Evolutionary conservation across 2,888 invertebrate genomes (phyloP).

Genomic region (Cephus nigrinus): DNA sequence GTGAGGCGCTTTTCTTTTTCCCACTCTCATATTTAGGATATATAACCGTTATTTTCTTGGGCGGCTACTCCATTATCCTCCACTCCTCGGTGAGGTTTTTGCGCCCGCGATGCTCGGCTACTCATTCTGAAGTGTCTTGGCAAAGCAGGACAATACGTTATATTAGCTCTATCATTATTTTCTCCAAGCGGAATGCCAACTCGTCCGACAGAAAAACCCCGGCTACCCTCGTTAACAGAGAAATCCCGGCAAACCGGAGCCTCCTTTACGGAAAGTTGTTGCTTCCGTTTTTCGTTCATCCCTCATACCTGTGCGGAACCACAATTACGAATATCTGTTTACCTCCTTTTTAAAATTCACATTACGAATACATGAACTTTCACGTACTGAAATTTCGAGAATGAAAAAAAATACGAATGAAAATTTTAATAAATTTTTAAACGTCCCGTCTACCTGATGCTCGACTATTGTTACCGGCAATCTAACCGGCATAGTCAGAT

Average conservation of each 20-base stretch:
- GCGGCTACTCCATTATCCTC: conserved; percentile 53
- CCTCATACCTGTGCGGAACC: neutral
- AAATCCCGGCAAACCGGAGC: conserved; percentile 42
- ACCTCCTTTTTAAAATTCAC: neutral
- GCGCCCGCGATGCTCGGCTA: conserved; percentile 27
- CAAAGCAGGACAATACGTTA: conserved; percentile 58
- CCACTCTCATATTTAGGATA: conserved; percentile 26
- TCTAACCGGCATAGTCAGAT: neutral
- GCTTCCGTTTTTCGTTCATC: neutral
- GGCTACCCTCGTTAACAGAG: conserved; percentile 50
- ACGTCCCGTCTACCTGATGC: neutral
- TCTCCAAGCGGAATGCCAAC: conserved; percentile 45
- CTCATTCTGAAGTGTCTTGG: conserved; percentile 50
- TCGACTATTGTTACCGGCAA: neutral
- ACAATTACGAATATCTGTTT: neutral
- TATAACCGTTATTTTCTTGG: conserved; percentile 60
- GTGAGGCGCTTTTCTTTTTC: neutral
- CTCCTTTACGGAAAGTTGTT: neutral
- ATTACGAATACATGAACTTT: neutral
- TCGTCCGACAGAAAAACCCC: conserved; percentile 41
- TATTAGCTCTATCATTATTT: conserved; percentile 60
- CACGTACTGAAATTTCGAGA: neutral
- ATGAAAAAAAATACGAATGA: neutral
- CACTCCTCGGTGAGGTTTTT: conserved; percentile 33
- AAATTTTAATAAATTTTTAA: neutral